phyloP scores from a whole-genome alignment of 2,113 vertebrate species.

The Grammomys surdaster region DNA sequence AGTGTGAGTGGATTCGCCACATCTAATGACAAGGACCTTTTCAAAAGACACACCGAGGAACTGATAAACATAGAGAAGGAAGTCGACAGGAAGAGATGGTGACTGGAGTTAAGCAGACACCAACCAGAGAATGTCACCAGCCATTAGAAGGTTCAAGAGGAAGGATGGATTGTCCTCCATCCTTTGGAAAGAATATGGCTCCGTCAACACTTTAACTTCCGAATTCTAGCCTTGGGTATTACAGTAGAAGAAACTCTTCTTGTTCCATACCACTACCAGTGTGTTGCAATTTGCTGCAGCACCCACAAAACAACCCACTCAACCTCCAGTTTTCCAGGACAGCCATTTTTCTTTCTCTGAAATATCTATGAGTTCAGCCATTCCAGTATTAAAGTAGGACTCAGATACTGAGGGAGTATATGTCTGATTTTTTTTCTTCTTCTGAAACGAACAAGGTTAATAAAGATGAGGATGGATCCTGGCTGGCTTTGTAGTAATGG shows the following conservation, averaged over 20 bases:
- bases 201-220: not conserved
- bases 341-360: not conserved
- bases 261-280: not conserved
- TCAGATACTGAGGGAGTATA: not conserved
- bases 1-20: not conserved
- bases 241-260: not conserved
- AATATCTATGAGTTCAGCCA: not conserved
- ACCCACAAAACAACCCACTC: not conserved
- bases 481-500: not conserved
- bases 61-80: not conserved
- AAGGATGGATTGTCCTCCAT: not conserved
- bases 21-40: not conserved
- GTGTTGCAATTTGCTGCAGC: not conserved
- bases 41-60: not conserved
- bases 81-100: not conserved
- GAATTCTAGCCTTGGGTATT: not conserved
- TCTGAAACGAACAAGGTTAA: slow-evolving; percentile 15
- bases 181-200: not conserved
- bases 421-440: not conserved
- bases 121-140: not conserved
- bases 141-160: not conserved
- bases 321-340: not conserved
- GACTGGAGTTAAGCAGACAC: not conserved
- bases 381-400: not conserved
- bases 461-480: not conserved